Evolutionary conservation across 2,888 invertebrate genomes (phyloP).

Genomic region (Pyrrhosoma nymphula): DNA sequence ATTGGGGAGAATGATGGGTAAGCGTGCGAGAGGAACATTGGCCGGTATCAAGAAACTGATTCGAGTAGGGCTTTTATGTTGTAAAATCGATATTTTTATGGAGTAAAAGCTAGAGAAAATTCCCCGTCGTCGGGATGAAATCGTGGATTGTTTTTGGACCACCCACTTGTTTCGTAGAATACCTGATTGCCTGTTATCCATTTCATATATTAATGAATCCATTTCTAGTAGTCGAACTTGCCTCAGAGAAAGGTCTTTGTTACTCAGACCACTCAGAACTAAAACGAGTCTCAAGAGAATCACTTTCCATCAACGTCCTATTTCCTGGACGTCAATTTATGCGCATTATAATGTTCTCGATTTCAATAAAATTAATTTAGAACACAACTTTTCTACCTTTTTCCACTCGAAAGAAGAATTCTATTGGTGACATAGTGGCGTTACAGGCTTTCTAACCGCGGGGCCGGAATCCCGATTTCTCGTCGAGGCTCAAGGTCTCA

Average conservation of each 20-base stretch:
- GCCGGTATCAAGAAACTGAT: too few species aligned
- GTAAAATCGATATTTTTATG: too few species aligned
- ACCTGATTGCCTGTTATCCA: too few species aligned
- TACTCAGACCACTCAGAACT: not conserved
- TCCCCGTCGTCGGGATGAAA: too few species aligned
- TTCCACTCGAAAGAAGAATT: not conserved
- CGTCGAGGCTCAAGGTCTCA: not conserved
- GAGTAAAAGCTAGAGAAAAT: too few species aligned
- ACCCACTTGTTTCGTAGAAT: too few species aligned
- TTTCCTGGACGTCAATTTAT: not conserved
- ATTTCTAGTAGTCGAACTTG: too few species aligned
- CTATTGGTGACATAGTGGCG: not conserved
- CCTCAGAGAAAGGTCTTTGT: not conserved
- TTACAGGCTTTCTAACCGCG: not conserved
- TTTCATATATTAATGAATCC: too few species aligned
- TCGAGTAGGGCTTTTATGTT: too few species aligned
- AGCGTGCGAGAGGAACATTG: too few species aligned
- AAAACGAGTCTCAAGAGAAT: not conserved
- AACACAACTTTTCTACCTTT: not conserved
- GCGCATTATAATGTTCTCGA: not conserved
- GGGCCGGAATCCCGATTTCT: constrained; percentile 2
- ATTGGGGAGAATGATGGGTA: too few species aligned
- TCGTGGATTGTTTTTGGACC: too few species aligned
- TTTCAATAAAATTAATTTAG: not conserved
- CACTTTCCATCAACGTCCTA: constrained; percentile 1